Base-by-base conservation (phyloP, 1,140 invertebrate species). In the Drosophila nasuta region DNA sequence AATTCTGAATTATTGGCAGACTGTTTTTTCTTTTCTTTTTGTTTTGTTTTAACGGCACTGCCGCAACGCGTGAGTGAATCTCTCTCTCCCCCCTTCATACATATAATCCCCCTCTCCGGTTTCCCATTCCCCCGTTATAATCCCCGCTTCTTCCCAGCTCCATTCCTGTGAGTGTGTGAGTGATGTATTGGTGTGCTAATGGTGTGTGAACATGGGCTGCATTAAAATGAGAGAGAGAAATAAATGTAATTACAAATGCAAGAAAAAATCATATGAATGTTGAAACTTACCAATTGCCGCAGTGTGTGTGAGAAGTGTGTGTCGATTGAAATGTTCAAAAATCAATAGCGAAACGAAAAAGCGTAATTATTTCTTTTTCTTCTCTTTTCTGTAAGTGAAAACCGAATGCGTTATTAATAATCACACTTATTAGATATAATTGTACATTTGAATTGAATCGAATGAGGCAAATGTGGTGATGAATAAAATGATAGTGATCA, bases 301-400 rank as follows among this genome's bases (percentile, higher is more conserved):
- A 38, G 33, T 56, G 52, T 56, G 33, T 38, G 15, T 38, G 13
- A 51, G 46, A 41, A 66, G 52, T 88, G 58, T 82, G 77, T 83
- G 56, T 71, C 48, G 60, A 66, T 70, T 86, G 58, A 77, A 79
- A 87, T 86, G 75, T 72, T 86, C 71, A 68, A 88, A 81, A 86
- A 71, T 87, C 79, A 86, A 87, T 71, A 86, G 82, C 67, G 69
- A 79, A 87, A 83, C 63, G 74, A 88, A 87, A 87, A 76, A 59
- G 60, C 66, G 45, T 49, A 78, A 68, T 88, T 91, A 91, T 85
- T 85, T 88, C 79, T 91, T 91, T 91, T 91, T 91, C 73, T 91
- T 91, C 81, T 91, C 89, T 79, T 91, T 91, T 91, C 88, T 91
- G 88, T 38, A 91, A 91, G 51, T 79, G 73, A 79, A 91, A 81